Evolutionary conservation across 1,140 invertebrate species (phyloP).

Genomic region (Adelges cooleyi): DNA sequence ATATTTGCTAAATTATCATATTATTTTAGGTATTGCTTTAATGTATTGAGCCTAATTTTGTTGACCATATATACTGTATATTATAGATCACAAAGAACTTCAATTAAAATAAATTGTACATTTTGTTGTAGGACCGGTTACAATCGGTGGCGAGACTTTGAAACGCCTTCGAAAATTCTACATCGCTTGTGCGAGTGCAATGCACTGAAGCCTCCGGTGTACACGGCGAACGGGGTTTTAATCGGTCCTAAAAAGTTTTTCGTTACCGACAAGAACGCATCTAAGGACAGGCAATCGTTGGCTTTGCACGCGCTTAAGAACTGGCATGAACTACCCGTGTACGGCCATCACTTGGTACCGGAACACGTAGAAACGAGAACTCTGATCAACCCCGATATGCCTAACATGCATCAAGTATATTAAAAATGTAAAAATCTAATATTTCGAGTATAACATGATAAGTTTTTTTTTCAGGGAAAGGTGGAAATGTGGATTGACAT

Average conservation of each 20-base stretch:
- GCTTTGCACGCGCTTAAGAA: slow-evolving; percentile 30
- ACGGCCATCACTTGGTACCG: slow-evolving; percentile 66
- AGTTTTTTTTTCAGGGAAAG: slow-evolving; percentile 53
- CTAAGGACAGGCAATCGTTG: slow-evolving; percentile 10
- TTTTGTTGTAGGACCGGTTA: neutral
- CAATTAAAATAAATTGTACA: no score
- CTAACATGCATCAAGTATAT: slow-evolving; percentile 66
- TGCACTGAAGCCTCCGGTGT: neutral
- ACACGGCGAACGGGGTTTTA: neutral
- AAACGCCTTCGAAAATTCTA: neutral
- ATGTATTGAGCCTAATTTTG: no score
- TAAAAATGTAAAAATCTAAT: neutral
- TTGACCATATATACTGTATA: no score
- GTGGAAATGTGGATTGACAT: slow-evolving; percentile 85
- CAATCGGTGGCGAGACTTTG: neutral
- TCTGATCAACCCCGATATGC: slow-evolving; percentile 60
- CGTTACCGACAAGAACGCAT: neutral
- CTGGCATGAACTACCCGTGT: slow-evolving; percentile 58
- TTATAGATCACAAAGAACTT: no score
- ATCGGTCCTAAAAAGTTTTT: neutral
- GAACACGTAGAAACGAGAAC: slow-evolving; percentile 81
- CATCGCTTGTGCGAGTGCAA: neutral
- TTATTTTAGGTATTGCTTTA: no score
- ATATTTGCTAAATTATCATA: no score
- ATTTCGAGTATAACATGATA: neutral